Percentiles rank a stretch among this genome's conserved stretches.
These are phyloP conservation scores for Helicoverpa armigera DNA, from an alignment of 1,140 invertebrate genomes.

Conservation along the genomic window DNA sequence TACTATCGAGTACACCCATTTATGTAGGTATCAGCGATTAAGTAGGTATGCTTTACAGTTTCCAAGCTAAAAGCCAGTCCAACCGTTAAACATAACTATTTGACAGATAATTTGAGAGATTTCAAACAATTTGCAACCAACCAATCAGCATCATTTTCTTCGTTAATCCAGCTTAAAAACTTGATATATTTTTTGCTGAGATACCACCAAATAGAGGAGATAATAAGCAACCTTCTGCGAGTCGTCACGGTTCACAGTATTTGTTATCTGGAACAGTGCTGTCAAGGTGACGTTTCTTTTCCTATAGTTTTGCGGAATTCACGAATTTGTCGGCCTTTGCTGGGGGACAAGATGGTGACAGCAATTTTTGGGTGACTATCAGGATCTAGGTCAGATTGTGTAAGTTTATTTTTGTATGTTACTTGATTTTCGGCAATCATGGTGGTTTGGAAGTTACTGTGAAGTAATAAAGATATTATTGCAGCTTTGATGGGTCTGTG, in stretches of 20 bases:
- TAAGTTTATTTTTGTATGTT: too few species aligned
- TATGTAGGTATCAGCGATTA: too few species aligned
- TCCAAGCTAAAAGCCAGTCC: too few species aligned
- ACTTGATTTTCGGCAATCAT: too few species aligned
- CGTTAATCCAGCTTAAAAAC: background rate
- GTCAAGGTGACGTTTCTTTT: conserved; percentile 55
- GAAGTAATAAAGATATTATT: too few species aligned
- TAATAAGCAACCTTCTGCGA: conserved; percentile 32
- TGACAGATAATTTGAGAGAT: too few species aligned
- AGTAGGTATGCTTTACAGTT: too few species aligned
- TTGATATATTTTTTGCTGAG: conserved; percentile 15
- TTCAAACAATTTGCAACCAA: background rate
- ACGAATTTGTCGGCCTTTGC: conserved; percentile 5
- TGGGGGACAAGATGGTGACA: background rate
- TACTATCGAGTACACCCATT: too few species aligned
- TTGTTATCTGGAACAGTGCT: conserved; percentile 43
- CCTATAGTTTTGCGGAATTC: conserved; percentile 24
- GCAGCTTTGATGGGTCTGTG: too few species aligned
- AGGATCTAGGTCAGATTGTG: background rate
- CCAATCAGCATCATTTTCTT: conserved; percentile 11
- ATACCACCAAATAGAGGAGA: conserved; percentile 12
- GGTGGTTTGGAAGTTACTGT: too few species aligned
- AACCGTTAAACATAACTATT: too few species aligned
- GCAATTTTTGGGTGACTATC: conserved; percentile 4
- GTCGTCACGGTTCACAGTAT: conserved; percentile 39